Evolutionary conservation across 1,140 invertebrate species (phyloP), one percentile per base, ranked within the genome.

Genomic region (Papilio helenus): DNA sequence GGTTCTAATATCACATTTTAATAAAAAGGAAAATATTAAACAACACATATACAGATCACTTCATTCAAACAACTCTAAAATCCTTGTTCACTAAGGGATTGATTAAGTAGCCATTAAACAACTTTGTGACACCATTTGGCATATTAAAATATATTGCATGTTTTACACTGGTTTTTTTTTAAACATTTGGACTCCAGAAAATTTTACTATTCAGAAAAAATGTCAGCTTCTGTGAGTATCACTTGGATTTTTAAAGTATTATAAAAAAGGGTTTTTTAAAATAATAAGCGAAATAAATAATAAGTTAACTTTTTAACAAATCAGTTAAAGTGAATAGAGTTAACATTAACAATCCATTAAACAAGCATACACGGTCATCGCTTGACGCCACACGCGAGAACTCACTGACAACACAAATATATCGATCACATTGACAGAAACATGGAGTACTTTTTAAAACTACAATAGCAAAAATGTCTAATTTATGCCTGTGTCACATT

Each of bases 351-450:
- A 61, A 14, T 26, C 0, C 26, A 29, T 68, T 61, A 61, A 61
- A 29, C 26, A 68, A 61, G 2, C 61, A 29, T 16, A 29, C 23
- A 29, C 26, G 12, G 34, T 42, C 20, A 92, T 3, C 8, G 91
- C 92, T 79, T 92, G 90, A 0, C 87, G 88, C 92, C 92, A 94
- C 34, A 94, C 87, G 14, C 90, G 84, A 1, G 84, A 83, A 7
- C 81, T 89, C 81, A 93, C 92, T 93, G 85, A 7, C 72, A 76
- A 76, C 16, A 71, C 61, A 16, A 58, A 46, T 65, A 79, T 18
- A 55, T 9, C 1, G 18, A 8, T 34, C 4, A 68, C 12, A 68
- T 18, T 46, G 44, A 46, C 44, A 14, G 14, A 46, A 46, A n/a
- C n/a, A n/a, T n/a, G n/a, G n/a, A 29, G 3, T 29, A 4, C 8